phyloP scores from a whole-genome alignment of 2,888 invertebrate genomes.

The Ptychoptera albimana region DNA sequence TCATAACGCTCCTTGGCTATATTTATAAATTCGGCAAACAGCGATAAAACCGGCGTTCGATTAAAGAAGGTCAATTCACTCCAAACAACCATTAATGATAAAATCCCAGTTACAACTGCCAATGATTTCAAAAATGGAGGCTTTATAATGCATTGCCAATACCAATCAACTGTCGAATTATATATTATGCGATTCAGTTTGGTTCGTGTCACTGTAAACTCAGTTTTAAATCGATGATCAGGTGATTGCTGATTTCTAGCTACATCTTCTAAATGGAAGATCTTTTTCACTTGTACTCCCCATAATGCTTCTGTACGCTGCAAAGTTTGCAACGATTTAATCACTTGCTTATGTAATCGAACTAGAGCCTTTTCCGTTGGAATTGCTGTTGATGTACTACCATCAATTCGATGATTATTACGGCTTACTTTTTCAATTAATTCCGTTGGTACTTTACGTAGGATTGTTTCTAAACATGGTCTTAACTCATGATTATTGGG shows the following conservation, averaged over 20 bases:
- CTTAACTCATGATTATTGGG: slow-evolving; percentile 59
- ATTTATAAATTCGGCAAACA: slow-evolving; percentile 89
- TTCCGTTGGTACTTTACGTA: slow-evolving; percentile 72
- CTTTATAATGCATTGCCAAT: slow-evolving; percentile 79
- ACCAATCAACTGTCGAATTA: slow-evolving; percentile 74
- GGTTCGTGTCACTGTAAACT: slow-evolving; percentile 48
- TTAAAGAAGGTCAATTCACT: slow-evolving; percentile 98
- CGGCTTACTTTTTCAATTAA: slow-evolving; percentile 58
- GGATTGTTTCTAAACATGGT: slow-evolving; percentile 71
- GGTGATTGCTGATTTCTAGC: slow-evolving; percentile 50
- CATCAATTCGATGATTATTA: slow-evolving; percentile 27
- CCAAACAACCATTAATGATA: slow-evolving; percentile 94
- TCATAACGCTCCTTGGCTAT: slow-evolving; percentile 67
- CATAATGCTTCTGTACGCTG: slow-evolving; percentile 91
- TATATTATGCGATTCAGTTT: slow-evolving; percentile 42
- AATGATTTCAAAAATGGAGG: slow-evolving; percentile 59
- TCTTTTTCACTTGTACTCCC: slow-evolving; percentile 66
- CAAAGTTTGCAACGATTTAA: slow-evolving; percentile 79
- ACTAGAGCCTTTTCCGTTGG: slow-evolving; percentile 76
- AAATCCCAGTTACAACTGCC: slow-evolving; percentile 52
- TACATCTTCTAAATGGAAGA: slow-evolving; percentile 76
- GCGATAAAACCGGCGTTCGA: slow-evolving; percentile 76
- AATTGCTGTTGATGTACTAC: slow-evolving; percentile 40
- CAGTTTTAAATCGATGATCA: slow-evolving; percentile 44
- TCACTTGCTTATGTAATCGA: slow-evolving; percentile 81